Base-by-base conservation (phyloP, 2,888 invertebrate genomes). In the Habrosyne pyritoides region DNA sequence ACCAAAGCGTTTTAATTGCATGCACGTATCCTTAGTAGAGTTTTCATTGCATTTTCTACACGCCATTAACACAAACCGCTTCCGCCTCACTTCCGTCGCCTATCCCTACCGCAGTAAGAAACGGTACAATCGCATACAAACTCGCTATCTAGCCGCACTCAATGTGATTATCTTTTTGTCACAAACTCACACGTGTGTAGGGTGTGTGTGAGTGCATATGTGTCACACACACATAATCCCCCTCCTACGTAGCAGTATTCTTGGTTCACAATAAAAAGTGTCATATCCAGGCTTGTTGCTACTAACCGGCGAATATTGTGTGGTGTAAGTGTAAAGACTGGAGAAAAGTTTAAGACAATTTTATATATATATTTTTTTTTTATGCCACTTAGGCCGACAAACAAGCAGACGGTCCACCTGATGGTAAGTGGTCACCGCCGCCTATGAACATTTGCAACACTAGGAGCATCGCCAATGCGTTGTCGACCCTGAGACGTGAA, bases 251-350 rank as follows among this genome's bases (percentile, higher is more conserved):
- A 49, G 47, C 54, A 30, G 50, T 58, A 48, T 36, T 30, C 53
- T 48, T 53, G 22, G 33, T 33, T 56, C 47, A 67, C 73, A 73
- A 75, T 73, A 76, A 71, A 72, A 71, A 71, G 62, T 71, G 77
- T 75, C 79, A 71, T 64, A 67, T 55, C 63, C 79, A 77, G 59
- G 63, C 62, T 70, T 70, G 79, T 69, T 64, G 70, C 68, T 59
- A 60, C 61, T 62, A 56, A 54, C 59, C 52, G 42, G 26, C 48
- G 53, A 54, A 52, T 42, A 10, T 5, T 10, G 36, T 28, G 22
- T 30, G 26, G 52, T 47, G n/a, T n/a, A 53, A 57, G 55, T 42
- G 8, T 7, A 2, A 42, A 42, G 42, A 42, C 5, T 33, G 5
- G n/a, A 33, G n/a, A 4, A n/a, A 4, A 5, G 1, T 33, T 33